These are phyloP conservation scores for Bombus consobrinus DNA, from an alignment of 1,140 invertebrate species.

Conservation along the genomic window DNA sequence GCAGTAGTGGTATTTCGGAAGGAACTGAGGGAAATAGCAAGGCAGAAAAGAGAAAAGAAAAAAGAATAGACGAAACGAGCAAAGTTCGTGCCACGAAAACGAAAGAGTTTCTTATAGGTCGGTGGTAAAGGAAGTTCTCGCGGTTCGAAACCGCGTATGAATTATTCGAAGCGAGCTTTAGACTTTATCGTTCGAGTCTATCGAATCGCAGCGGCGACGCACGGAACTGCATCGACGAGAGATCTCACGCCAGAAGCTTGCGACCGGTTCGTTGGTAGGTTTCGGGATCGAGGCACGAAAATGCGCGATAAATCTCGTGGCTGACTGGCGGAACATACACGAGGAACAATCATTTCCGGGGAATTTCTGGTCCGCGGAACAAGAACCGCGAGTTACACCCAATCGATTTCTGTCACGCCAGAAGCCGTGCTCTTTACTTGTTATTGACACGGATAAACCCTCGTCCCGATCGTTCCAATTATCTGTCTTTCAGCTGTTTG, in stretches of 20 bases:
- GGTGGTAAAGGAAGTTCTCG: not conserved
- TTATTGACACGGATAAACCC: too few relatives aligned
- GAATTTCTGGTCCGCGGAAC: constrained; percentile 51
- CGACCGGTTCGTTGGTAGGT: not conserved
- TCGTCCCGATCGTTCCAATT: too few relatives aligned
- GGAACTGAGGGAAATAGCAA: too few relatives aligned
- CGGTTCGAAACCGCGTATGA: not conserved
- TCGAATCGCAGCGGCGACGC: constrained; percentile 12
- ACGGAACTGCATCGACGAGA: constrained; percentile 9
- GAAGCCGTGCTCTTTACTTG: too few relatives aligned
- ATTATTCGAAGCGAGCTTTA: constrained; percentile 20
- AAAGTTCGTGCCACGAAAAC: not conserved
- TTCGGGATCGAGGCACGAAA: constrained; percentile 63
- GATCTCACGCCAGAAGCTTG: not conserved
- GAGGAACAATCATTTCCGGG: constrained; percentile 67
- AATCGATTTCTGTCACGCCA: too few relatives aligned
- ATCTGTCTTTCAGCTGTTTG: too few relatives aligned
- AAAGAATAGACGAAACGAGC: not conserved
- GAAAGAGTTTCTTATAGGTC: not conserved
- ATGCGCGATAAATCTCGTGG: constrained; percentile 66
- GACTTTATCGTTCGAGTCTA: constrained; percentile 17
- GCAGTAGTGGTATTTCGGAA: not conserved
- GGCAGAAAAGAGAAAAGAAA: too few relatives aligned
- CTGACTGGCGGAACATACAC: constrained; percentile 64
- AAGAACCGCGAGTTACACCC: not conserved